Conservation (phyloP, 1,140 invertebrate species). For the Anthonomus grandis region DNA sequence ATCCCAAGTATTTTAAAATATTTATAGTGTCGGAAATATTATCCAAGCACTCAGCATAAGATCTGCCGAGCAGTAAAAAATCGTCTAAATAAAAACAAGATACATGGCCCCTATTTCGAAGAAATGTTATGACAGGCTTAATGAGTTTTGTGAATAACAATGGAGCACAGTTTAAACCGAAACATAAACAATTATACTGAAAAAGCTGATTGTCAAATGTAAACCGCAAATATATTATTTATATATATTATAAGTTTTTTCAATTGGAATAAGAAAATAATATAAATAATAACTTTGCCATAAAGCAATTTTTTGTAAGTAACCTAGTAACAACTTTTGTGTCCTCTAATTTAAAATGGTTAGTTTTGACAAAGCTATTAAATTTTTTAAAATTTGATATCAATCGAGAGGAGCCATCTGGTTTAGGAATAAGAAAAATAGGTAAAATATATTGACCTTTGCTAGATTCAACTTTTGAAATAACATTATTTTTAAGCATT, state of each 20-base stretch:
- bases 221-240: slow-evolving; percentile 38
- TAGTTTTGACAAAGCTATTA: not conserved
- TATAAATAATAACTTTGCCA: slow-evolving; percentile 1
- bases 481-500: not conserved
- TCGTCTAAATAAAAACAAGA: slow-evolving; percentile 12
- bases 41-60: slow-evolving; percentile 3
- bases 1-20: slow-evolving; percentile 35
- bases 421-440: not conserved
- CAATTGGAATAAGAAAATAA: slow-evolving; percentile 30
- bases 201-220: slow-evolving; percentile 22
- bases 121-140: slow-evolving; percentile 29
- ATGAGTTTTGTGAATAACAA: slow-evolving; percentile 33
- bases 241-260: slow-evolving; percentile 17
- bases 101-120: slow-evolving; percentile 15
- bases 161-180: slow-evolving; percentile 21
- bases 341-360: slow-evolving; percentile 23
- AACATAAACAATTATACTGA: slow-evolving; percentile 30
- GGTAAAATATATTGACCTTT: not conserved
- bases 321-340: no score
- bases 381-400: no score
- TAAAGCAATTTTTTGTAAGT: not conserved
- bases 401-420: no score
- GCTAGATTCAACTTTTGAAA: not conserved
- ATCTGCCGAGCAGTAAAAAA: not conserved
- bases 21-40: slow-evolving; percentile 22